Conservation (phyloP, 2,888 invertebrate species). For the Craniophora ligustri region DNA sequence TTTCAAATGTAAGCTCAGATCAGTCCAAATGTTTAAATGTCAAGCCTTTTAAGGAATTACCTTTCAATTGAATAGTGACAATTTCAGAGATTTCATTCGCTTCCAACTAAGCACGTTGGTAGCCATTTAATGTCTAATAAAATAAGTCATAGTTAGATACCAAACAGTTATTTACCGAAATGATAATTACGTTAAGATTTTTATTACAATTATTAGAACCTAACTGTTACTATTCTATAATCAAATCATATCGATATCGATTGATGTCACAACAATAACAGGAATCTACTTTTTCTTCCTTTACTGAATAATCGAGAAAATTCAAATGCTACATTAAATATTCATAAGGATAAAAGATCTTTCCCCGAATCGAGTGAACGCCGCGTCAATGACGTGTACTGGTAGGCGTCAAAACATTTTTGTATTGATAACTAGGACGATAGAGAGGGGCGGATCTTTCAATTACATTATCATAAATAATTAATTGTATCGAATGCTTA, state of each 20-base stretch:
- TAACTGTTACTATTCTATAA: too few species aligned
- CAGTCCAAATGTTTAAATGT: too few species aligned
- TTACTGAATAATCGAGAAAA: slow-evolving; percentile 7
- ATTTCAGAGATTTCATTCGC: too few species aligned
- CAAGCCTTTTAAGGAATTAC: too few species aligned
- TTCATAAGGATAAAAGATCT: slow-evolving; percentile 18
- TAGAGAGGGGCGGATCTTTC: slow-evolving; percentile 43
- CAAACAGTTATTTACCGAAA: too few species aligned
- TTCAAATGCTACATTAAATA: slow-evolving; percentile 19
- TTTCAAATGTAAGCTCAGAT: too few species aligned
- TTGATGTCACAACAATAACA: background rate
- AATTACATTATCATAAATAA: slow-evolving; percentile 18
- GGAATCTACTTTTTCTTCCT: background rate
- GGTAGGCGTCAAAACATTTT: slow-evolving; percentile 35
- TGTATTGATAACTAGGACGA: slow-evolving; percentile 16
- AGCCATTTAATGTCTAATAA: too few species aligned
- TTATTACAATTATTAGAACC: too few species aligned
- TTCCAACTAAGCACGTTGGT: too few species aligned
- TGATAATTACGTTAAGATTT: too few species aligned
- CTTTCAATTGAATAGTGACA: too few species aligned
- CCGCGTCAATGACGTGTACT: slow-evolving; percentile 17
- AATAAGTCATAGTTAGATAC: too few species aligned
- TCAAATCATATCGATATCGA: background rate
- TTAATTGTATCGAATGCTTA: slow-evolving; percentile 13
- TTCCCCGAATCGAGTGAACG: slow-evolving; percentile 14